phyloP scores from a whole-genome alignment of 2,797 vertebrate species.

The Urosaurus nigricauda region DNA sequence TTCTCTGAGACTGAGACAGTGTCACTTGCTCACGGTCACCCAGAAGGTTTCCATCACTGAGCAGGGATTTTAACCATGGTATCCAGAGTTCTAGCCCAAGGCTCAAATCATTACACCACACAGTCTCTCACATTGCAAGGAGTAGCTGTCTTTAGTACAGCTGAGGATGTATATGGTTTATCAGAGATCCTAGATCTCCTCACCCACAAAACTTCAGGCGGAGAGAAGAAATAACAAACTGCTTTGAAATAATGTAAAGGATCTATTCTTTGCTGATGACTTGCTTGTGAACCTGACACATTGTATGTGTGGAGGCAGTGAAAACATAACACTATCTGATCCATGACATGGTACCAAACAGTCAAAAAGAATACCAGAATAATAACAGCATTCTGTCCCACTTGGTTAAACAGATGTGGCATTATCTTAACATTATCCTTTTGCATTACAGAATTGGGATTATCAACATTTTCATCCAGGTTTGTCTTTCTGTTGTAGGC shows the following conservation, averaged over 20 bases:
- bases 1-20: too few species aligned
- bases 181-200: background rate
- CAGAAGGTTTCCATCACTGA: too few species aligned
- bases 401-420: background rate
- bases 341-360: background rate
- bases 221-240: background rate
- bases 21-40: too few species aligned
- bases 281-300: background rate
- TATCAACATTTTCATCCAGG: rapidly evolving
- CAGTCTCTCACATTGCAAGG: too few species aligned
- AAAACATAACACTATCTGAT: background rate
- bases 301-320: background rate
- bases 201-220: too few species aligned
- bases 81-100: too few species aligned
- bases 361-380: rapidly evolving
- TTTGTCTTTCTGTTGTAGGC: constrained; percentile 59
- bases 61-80: too few species aligned
- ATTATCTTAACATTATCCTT: rapidly evolving
- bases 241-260: background rate
- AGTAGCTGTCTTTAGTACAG: background rate
- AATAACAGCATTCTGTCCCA: background rate
- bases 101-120: too few species aligned
- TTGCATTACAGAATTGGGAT: rapidly evolving
- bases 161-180: background rate
- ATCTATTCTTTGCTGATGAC: background rate